Evolutionary conservation across 2,888 invertebrate species (phyloP).

Genomic region (Drosophila affinis): DNA sequence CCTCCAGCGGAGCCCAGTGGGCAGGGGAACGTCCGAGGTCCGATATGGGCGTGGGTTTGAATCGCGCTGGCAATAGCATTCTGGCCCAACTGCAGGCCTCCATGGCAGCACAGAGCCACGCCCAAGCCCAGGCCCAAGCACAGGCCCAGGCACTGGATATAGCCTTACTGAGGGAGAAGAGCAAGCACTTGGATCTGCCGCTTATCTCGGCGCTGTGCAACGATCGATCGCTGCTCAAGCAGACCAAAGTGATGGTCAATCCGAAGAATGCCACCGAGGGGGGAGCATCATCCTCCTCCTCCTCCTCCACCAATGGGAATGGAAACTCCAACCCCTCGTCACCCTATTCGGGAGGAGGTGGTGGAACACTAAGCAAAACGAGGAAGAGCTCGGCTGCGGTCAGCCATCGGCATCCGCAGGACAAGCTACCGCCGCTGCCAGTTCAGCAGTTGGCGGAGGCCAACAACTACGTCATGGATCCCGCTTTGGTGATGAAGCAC

Average conservation of each 20-base stretch:
- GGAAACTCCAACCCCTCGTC: constrained; percentile 42
- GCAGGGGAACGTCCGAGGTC: constrained; percentile 80
- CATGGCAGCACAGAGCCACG: constrained; percentile 50
- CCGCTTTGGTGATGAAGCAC: constrained; percentile 81
- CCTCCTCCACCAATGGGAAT: constrained; percentile 33
- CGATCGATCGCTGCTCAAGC: constrained; percentile 94
- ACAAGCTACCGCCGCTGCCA: constrained; percentile 89
- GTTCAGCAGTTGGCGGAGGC: constrained; percentile 86
- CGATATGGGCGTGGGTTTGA: constrained; percentile 64
- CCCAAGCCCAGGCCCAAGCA: constrained; percentile 28
- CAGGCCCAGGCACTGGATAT: constrained; percentile 87
- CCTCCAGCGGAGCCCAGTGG: constrained; percentile 82
- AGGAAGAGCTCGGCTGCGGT: constrained; percentile 72
- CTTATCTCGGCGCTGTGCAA: constrained; percentile 96
- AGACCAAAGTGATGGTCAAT: constrained; percentile 93
- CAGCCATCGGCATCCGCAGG: constrained; percentile 90
- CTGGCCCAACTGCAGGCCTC: constrained; percentile 81
- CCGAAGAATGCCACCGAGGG: constrained; percentile 86
- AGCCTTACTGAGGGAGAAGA: constrained; percentile 93
- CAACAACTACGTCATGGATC: constrained; percentile 88
- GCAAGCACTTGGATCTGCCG: constrained; percentile 94
- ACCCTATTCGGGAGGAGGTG: constrained; percentile 22
- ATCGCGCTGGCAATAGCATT: constrained; percentile 75
- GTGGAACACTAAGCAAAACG: constrained; percentile 83
- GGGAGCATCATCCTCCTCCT: constrained; percentile 23